Evolutionary conservation across 2,888 invertebrate genomes (phyloP).

Genomic region (Ichneumoninae sp.): DNA sequence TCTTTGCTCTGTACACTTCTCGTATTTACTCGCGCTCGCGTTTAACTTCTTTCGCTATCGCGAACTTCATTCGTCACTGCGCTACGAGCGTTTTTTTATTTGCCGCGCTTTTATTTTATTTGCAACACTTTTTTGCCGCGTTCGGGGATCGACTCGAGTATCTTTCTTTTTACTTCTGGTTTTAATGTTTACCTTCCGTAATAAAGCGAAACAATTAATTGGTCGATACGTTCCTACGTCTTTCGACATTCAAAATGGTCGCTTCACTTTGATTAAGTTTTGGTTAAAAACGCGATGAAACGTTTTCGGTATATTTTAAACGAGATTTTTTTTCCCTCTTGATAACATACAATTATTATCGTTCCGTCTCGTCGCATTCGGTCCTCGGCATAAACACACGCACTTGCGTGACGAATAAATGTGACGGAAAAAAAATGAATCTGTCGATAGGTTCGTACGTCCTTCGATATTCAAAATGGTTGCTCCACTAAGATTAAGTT

Average conservation of each 20-base stretch:
- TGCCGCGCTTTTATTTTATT: too few relatives aligned
- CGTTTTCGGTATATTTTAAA: not conserved
- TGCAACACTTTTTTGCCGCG: not conserved
- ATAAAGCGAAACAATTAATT: not conserved
- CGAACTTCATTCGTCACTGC: not conserved
- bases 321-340: not conserved
- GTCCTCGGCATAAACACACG: not conserved
- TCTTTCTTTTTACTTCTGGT: not conserved
- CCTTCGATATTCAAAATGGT: too few relatives aligned
- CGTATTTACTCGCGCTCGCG: not conserved
- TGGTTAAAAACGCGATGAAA: not conserved
- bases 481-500: too few relatives aligned
- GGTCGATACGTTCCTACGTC: not conserved
- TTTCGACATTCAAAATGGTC: not conserved
- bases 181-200: not conserved
- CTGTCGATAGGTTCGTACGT: too few relatives aligned
- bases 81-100: not conserved
- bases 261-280: not conserved
- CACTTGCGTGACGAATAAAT: slow-evolving; percentile 36
- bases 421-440: not conserved
- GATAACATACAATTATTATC: not conserved
- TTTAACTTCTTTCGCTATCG: not conserved
- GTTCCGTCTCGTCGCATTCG: not conserved
- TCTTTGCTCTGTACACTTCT: not conserved
- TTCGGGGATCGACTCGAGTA: not conserved